Percentiles rank a stretch among this genome's conserved stretches.
Conservation (phyloP, 2,888 invertebrate species). For the Bembecia ichneumoniformis region DNA sequence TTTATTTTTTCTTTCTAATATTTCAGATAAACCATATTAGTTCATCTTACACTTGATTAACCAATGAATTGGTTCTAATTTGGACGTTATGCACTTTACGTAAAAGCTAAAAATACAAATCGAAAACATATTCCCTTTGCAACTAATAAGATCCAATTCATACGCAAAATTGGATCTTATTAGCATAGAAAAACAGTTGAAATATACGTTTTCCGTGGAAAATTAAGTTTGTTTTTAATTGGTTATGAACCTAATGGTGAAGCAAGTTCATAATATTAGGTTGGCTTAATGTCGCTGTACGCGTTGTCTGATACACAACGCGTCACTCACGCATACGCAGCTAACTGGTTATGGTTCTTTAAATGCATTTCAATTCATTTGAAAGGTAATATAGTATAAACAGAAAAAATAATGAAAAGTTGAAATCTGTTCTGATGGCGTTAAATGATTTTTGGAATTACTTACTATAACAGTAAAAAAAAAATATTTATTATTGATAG, state of each 20-base stretch:
- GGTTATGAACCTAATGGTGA: slow-evolving; percentile 21
- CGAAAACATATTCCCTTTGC: slow-evolving; percentile 6
- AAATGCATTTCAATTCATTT: too few relatives aligned
- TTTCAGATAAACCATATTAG: too few relatives aligned
- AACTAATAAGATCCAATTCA: neutral
- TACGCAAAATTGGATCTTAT: slow-evolving; percentile 1
- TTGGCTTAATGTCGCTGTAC: slow-evolving; percentile 51
- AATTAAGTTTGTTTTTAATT: slow-evolving; percentile 12
- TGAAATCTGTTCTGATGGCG: too few relatives aligned
- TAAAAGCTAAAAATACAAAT: slow-evolving; percentile 9
- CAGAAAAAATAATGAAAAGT: too few relatives aligned
- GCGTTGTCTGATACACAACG: slow-evolving; percentile 34
- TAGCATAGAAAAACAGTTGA: neutral
- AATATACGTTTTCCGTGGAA: neutral
- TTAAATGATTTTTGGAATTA: too few relatives aligned
- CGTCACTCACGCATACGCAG: slow-evolving; percentile 29
- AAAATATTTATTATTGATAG: too few relatives aligned
- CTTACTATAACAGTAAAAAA: too few relatives aligned
- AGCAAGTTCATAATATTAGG: slow-evolving; percentile 29
- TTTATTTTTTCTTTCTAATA: too few relatives aligned
- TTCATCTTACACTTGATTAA: too few relatives aligned
- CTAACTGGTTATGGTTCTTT: slow-evolving; percentile 50
- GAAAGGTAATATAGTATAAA: too few relatives aligned
- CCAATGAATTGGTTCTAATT: slow-evolving; percentile 9
- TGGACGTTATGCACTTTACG: slow-evolving; percentile 9